A percentile compares a stretch with the other conserved stretches of the same genome.
Evolutionary conservation across 2,113 vertebrate species (phyloP).

Genomic region (Gobiocypris rarus): DNA sequence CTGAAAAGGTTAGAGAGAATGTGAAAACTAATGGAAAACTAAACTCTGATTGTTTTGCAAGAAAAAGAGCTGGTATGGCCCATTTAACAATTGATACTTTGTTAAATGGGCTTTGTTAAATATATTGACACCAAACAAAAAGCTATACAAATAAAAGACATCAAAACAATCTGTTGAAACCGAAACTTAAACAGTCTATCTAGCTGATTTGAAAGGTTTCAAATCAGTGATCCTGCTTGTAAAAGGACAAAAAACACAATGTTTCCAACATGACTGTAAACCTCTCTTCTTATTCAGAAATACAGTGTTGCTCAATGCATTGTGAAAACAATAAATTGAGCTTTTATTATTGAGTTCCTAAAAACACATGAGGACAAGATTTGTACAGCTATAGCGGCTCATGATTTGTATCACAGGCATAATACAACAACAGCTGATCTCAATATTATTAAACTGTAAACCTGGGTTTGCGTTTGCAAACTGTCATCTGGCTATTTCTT

Average conservation of each 20-base stretch:
- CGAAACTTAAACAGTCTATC: neutral
- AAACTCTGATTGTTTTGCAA: neutral
- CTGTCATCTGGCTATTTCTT: neutral
- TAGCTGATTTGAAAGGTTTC: neutral
- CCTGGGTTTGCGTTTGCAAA: neutral
- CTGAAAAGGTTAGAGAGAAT: neutral
- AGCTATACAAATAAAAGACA: neutral
- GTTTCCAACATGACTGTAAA: slow-evolving; percentile 1
- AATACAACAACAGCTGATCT: neutral
- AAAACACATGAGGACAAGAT: neutral
- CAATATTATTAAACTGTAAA: neutral
- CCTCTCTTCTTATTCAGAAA: neutral
- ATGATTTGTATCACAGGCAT: neutral
- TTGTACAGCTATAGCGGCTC: neutral
- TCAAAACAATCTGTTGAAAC: neutral
- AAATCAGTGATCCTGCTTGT: neutral
- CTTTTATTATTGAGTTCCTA: neutral
- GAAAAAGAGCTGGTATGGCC: neutral
- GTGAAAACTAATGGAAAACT: neutral
- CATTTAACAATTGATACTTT: neutral
- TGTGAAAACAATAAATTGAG: neutral
- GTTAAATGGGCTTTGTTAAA: no score
- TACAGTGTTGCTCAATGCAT: neutral
- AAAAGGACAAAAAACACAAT: neutral
- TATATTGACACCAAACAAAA: neutral